Evolutionary conservation across 1,140 invertebrate genomes (phyloP).

Genomic region (Scylla paramamosain): DNA sequence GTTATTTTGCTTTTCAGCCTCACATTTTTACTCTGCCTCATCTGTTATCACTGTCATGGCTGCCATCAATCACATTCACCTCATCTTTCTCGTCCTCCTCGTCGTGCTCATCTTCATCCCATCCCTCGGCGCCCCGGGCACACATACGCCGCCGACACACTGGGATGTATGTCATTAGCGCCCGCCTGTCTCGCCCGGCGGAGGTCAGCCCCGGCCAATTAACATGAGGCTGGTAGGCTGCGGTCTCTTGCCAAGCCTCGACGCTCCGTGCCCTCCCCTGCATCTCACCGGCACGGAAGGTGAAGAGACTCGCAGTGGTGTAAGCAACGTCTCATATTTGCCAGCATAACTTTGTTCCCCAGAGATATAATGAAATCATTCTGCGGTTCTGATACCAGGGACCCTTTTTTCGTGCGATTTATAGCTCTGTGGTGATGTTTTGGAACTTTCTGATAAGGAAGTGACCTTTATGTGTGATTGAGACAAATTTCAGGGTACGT

Average conservation of each 20-base stretch:
- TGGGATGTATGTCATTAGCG: conserved; percentile 39
- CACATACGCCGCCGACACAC: conserved; percentile 36
- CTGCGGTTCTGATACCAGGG: too few relatives aligned
- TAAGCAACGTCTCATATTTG: neutral
- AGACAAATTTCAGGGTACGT: too few relatives aligned
- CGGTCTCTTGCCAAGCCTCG: neutral
- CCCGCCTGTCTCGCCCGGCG: conserved; percentile 31
- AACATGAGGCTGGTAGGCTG: neutral
- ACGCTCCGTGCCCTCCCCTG: neutral
- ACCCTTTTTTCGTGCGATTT: too few relatives aligned
- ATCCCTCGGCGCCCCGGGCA: neutral
- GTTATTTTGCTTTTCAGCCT: neutral
- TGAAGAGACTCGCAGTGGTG: neutral
- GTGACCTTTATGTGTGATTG: too few relatives aligned
- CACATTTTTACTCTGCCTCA: neutral
- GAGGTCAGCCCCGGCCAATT: conserved; percentile 34
- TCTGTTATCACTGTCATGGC: neutral
- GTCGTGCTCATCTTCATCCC: neutral
- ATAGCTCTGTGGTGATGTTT: too few relatives aligned
- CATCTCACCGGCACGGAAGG: neutral
- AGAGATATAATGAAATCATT: too few relatives aligned
- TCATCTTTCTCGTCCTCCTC: neutral
- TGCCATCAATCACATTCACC: neutral
- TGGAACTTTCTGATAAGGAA: too few relatives aligned
- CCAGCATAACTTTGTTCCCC: neutral